Conservation (phyloP, 2,888 invertebrate genomes). For the Ischnus inquisitorius region DNA sequence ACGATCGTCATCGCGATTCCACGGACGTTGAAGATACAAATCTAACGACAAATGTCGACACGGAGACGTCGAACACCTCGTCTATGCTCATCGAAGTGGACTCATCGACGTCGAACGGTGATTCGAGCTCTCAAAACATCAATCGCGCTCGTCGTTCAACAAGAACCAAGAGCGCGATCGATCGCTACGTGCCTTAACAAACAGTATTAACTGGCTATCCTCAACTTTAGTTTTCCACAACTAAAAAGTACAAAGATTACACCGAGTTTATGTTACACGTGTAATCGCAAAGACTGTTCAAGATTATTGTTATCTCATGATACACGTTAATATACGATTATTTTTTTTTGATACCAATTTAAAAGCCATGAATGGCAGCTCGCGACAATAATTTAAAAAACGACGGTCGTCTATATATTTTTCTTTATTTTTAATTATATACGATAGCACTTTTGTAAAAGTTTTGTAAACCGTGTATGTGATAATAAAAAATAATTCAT, state of each 20-base stretch:
- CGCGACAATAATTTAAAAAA: too few relatives aligned
- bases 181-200: background rate
- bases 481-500: conserved; percentile 59
- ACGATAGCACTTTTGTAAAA: background rate
- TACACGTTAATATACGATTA: too few relatives aligned
- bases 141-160: background rate
- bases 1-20: background rate
- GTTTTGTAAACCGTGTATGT: conserved; percentile 46
- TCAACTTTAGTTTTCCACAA: too few relatives aligned
- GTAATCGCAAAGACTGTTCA: too few relatives aligned
- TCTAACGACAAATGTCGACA: background rate
- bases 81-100: background rate
- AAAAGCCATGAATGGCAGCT: too few relatives aligned
- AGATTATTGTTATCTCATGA: too few relatives aligned
- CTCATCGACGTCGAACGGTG: background rate
- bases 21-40: background rate
- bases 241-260: too few relatives aligned
- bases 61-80: background rate
- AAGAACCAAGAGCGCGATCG: background rate
- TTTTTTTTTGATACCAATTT: too few relatives aligned
- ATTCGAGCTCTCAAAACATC: background rate
- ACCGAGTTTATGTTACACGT: too few relatives aligned
- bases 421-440: conserved; percentile 21
- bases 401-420: background rate
- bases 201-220: background rate